Conservation (phyloP, 2,113 vertebrate genomes). For the Paedocypris sp. region DNA sequence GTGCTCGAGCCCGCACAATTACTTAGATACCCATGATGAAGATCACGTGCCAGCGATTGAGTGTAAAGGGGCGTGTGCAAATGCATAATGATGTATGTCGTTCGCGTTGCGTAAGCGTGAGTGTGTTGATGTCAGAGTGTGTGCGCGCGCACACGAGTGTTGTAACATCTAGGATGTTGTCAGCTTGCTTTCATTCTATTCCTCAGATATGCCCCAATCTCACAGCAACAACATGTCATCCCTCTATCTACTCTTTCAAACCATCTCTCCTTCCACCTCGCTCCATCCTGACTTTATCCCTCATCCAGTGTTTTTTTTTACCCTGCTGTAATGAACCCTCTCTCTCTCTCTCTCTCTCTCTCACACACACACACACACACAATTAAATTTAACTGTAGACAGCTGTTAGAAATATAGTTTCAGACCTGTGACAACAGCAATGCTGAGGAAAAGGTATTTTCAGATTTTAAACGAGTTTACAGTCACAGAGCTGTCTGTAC, state of each 20-base stretch:
- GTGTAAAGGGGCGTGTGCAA: neutral
- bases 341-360: neutral
- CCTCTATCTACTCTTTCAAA: neutral
- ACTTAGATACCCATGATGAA: neutral
- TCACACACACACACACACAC: neutral
- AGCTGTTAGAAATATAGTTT: slow-evolving; percentile 18
- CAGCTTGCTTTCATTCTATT: slow-evolving; percentile 28
- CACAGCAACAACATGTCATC: slow-evolving; percentile 17
- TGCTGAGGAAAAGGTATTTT: slow-evolving; percentile 4
- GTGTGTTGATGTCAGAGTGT: slow-evolving; percentile 18
- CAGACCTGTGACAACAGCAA: slow-evolving; percentile 15
- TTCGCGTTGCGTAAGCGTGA: neutral
- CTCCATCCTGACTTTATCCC: neutral
- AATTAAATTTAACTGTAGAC: slow-evolving; percentile 12
- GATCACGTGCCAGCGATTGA: neutral
- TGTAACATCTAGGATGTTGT: slow-evolving; percentile 25
- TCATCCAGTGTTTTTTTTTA: neutral
- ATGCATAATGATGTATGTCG: neutral
- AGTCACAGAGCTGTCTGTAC: neutral
- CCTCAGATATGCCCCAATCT: slow-evolving; percentile 33
- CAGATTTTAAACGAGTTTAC: slow-evolving; percentile 8
- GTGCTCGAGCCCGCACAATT: slow-evolving; percentile 13
- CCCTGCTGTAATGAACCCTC: neutral
- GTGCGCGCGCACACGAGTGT: slow-evolving; percentile 2
- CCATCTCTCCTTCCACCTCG: neutral